Evolutionary conservation across 1,140 invertebrate genomes (phyloP).

Genomic region (Drosophila sp.): DNA sequence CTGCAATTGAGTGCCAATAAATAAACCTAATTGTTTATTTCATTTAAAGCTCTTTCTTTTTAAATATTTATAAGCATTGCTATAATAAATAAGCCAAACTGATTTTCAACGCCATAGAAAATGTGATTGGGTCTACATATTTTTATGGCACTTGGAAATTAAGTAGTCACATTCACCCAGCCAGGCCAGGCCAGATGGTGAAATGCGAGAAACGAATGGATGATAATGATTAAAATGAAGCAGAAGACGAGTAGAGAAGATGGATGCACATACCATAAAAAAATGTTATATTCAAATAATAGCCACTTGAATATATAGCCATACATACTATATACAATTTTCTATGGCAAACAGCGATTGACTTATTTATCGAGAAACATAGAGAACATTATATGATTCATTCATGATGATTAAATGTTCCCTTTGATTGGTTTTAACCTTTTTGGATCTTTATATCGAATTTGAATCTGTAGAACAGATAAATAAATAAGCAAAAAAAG

Average conservation of each 20-base stretch:
- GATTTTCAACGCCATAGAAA: slow-evolving; percentile 38
- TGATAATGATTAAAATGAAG: slow-evolving; percentile 31
- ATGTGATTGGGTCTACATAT: slow-evolving; percentile 23
- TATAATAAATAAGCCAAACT: slow-evolving; percentile 50
- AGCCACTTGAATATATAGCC: slow-evolving; percentile 53
- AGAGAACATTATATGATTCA: not conserved
- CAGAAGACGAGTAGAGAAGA: not conserved
- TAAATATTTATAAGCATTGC: slow-evolving; percentile 57
- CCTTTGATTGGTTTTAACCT: too few species aligned
- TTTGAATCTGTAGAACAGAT: too few species aligned
- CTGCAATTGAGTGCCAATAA: slow-evolving; percentile 33
- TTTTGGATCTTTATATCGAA: too few species aligned
- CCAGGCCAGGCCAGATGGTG: slow-evolving; percentile 35
- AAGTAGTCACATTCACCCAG: slow-evolving; percentile 51
- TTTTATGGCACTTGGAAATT: slow-evolving; percentile 65
- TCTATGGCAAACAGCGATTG: not conserved
- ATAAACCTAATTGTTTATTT: slow-evolving; percentile 57
- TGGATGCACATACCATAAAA: slow-evolving; percentile 40
- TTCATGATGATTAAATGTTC: too few species aligned
- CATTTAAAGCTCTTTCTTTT: slow-evolving; percentile 43
- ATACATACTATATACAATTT: not conserved
- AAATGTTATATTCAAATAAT: slow-evolving; percentile 53
- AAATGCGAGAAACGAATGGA: slow-evolving; percentile 16
- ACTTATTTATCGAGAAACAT: slow-evolving; percentile 3
- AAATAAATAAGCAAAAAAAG: too few species aligned